phyloP scores from a whole-genome alignment of 1,140 invertebrate genomes.

The Branchinecta lindahli region DNA sequence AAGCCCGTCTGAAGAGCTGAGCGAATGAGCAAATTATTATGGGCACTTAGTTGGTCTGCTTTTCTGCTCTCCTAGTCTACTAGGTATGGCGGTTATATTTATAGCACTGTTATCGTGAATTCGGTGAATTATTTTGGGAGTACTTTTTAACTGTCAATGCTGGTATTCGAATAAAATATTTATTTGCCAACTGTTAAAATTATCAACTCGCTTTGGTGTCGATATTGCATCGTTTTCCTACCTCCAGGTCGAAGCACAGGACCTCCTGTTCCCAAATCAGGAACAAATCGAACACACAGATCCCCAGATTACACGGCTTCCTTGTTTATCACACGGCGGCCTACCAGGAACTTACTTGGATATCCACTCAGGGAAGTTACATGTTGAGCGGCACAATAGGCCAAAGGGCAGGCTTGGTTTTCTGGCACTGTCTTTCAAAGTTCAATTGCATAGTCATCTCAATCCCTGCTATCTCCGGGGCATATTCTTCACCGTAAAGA shows the following conservation, averaged over 20 bases:
- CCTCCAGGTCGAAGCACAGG: too few relatives aligned
- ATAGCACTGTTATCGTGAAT: too few relatives aligned
- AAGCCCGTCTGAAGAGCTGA: too few relatives aligned
- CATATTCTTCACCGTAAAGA: neutral
- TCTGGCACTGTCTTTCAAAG: constrained; percentile 1
- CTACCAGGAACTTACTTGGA: neutral
- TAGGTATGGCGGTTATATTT: too few relatives aligned
- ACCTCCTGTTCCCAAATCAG: too few relatives aligned
- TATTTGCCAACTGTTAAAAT: neutral
- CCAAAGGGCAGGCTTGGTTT: neutral
- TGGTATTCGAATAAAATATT: too few relatives aligned
- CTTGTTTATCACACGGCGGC: neutral
- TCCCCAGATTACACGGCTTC: neutral
- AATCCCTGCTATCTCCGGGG: neutral
- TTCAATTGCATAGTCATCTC: constrained; percentile 1
- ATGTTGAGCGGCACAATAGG: neutral
- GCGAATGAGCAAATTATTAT: too few relatives aligned
- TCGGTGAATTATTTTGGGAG: too few relatives aligned
- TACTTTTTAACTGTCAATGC: too few relatives aligned
- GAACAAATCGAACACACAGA: neutral
- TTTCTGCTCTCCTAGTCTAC: too few relatives aligned
- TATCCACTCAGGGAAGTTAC: neutral
- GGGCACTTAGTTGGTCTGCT: too few relatives aligned
- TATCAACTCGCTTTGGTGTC: neutral
- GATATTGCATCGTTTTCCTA: neutral